These are phyloP conservation scores for Ciconia stormi DNA, from an alignment of 2,113 vertebrate genomes.

Conservation along the genomic window DNA sequence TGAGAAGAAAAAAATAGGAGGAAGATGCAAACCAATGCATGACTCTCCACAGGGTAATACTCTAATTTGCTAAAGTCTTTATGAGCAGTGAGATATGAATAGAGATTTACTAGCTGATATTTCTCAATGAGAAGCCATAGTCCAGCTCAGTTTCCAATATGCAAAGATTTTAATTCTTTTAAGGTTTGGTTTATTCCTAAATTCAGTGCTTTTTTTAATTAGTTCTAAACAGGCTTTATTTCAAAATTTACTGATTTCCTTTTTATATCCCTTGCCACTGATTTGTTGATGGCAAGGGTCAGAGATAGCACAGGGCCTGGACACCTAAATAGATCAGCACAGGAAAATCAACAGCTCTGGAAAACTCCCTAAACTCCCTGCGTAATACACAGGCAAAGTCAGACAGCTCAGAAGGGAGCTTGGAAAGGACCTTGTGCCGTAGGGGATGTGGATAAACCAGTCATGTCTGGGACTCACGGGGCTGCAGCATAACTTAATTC, in stretches of 20 bases:
- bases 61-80: not conserved
- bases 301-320: not conserved
- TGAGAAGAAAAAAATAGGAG: not conserved
- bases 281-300: not conserved
- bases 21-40: not conserved
- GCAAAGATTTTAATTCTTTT: not conserved
- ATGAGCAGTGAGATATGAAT: not conserved
- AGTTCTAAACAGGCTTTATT: not conserved
- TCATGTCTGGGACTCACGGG: not conserved
- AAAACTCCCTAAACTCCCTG: not conserved
- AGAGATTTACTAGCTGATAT: not conserved
- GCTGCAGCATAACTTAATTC: not conserved
- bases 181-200: not conserved
- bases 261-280: not conserved
- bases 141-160: not conserved
- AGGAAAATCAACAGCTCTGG: not conserved
- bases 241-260: not conserved
- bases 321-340: not conserved
- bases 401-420: not conserved
- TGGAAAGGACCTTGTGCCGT: not conserved
- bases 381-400: not conserved
- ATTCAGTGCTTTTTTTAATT: not conserved
- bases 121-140: not conserved
- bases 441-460: not conserved
- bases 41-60: not conserved